Conservation (phyloP, 2,888 invertebrate species). For the Boloria euphrosyne region DNA sequence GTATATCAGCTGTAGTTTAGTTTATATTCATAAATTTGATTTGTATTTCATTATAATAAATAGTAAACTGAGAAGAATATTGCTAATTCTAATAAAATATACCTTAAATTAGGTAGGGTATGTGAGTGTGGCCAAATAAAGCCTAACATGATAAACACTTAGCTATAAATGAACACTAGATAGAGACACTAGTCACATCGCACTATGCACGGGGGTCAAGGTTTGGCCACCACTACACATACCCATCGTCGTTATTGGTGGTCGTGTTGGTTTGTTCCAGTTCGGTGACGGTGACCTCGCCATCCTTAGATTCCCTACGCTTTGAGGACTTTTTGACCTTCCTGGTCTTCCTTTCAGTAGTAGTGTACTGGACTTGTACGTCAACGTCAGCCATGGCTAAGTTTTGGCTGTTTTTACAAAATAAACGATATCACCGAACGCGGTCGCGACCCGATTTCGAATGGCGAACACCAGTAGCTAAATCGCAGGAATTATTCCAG, state of each 20-base stretch:
- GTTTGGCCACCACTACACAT: conserved; percentile 87
- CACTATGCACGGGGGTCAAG: conserved; percentile 59
- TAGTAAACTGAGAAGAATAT: not conserved
- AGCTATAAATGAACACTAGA: conserved; percentile 62
- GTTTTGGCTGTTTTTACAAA: conserved; percentile 53
- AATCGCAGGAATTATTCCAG: conserved; percentile 82
- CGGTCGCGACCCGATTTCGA: conserved; percentile 82
- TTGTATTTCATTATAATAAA: no score
- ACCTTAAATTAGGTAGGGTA: conserved; percentile 81
- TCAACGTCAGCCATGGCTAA: conserved; percentile 94
- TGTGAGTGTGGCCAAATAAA: conserved; percentile 76
- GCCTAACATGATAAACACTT: conserved; percentile 31
- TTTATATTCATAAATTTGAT: not conserved
- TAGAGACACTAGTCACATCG: conserved; percentile 61
- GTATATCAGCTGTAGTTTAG: not conserved
- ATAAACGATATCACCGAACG: conserved; percentile 74
- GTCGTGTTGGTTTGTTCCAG: conserved; percentile 86
- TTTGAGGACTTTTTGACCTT: conserved; percentile 93
- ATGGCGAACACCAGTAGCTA: conserved; percentile 77
- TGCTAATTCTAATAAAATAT: conserved; percentile 46
- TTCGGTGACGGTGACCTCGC: conserved; percentile 92
- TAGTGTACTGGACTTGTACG: conserved; percentile 91
- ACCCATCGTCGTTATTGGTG: conserved; percentile 89
- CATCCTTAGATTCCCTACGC: conserved; percentile 88
- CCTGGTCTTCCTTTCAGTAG: conserved; percentile 94